A percentile compares a stretch with the other conserved stretches of the same genome.
Conservation (phyloP, 2,113 vertebrate genomes). For the Scytalopus superciliaris region DNA sequence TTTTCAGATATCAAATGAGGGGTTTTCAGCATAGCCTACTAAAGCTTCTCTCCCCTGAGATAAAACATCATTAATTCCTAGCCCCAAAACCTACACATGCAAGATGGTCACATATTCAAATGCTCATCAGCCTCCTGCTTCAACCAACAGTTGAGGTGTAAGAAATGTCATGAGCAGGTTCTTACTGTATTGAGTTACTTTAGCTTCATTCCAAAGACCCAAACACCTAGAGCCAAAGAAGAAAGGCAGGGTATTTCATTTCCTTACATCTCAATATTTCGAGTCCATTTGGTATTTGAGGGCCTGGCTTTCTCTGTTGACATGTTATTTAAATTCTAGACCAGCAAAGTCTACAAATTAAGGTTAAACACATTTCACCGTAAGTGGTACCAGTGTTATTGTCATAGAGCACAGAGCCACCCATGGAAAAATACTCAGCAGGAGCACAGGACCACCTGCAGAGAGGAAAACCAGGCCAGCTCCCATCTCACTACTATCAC, state of each 20-base stretch:
- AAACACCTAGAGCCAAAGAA: background rate
- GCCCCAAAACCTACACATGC: slow-evolving; percentile 26
- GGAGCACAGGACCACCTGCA: background rate
- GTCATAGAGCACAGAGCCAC: background rate
- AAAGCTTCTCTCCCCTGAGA: too few relatives aligned
- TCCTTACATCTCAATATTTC: background rate
- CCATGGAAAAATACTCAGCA: background rate
- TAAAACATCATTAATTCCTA: too few relatives aligned
- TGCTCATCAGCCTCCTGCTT: slow-evolving; percentile 10
- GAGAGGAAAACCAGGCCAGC: background rate
- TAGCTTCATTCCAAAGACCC: background rate
- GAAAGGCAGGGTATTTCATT: background rate
- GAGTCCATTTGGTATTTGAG: background rate
- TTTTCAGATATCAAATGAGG: too few relatives aligned
- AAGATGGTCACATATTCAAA: slow-evolving; percentile 33
- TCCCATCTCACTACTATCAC: background rate
- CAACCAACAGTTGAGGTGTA: background rate
- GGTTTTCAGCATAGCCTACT: too few relatives aligned
- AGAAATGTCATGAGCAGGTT: background rate
- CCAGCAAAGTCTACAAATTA: background rate
- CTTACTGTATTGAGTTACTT: background rate
- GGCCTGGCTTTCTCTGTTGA: background rate
- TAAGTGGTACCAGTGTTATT: background rate
- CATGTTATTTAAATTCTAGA: background rate
- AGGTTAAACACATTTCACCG: background rate